Base-by-base conservation (phyloP, 2,113 vertebrate genomes). In the Melanocharis versteri region DNA sequence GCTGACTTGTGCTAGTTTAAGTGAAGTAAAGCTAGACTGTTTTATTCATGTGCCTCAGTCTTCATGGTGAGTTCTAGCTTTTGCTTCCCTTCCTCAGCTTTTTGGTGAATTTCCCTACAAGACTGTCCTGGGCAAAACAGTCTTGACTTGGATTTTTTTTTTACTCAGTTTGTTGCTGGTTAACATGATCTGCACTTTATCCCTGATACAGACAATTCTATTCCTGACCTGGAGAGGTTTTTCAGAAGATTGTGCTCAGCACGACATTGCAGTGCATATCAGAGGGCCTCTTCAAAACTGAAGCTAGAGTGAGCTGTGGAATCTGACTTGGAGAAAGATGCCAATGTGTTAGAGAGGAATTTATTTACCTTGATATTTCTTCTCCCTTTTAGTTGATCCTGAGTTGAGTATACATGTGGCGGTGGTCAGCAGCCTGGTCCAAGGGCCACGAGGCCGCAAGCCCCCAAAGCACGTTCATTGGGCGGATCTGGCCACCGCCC, bases 381-480 rank as follows among this genome's bases (percentile, higher is more conserved):
- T 83, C 28, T 40, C 28, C 15, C 2, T 90, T 71, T 39, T 37
- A 45, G 42, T 33, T 6, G 21, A 50, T 70, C 9, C 28, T 6
- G 6, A 69, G 7, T 31, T 0, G 0, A 73, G 18, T 30, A 42
- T 17, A 23, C 2, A 2, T 40, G 39, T n/a, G n/a, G n/a, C n/a
- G n/a, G n/a, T n/a, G n/a, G n/a, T n/a, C n/a, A n/a, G n/a, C n/a
- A n/a, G n/a, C n/a, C n/a, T n/a, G n/a, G n/a, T n/a, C n/a, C n/a
- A n/a, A n/a, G n/a, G n/a, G n/a, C n/a, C n/a, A n/a, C n/a, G n/a
- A n/a, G n/a, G n/a, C n/a, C n/a, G n/a, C n/a, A n/a, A n/a, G n/a
- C n/a, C n/a, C n/a, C n/a, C n/a, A n/a, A n/a, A n/a, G n/a, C n/a
- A n/a, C n/a, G n/a, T n/a, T n/a, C n/a, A n/a, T n/a, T n/a, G n/a